These are phyloP conservation scores for Onychomys torridus DNA, from an alignment of 2,797 vertebrate genomes.

Conservation along the genomic window DNA sequence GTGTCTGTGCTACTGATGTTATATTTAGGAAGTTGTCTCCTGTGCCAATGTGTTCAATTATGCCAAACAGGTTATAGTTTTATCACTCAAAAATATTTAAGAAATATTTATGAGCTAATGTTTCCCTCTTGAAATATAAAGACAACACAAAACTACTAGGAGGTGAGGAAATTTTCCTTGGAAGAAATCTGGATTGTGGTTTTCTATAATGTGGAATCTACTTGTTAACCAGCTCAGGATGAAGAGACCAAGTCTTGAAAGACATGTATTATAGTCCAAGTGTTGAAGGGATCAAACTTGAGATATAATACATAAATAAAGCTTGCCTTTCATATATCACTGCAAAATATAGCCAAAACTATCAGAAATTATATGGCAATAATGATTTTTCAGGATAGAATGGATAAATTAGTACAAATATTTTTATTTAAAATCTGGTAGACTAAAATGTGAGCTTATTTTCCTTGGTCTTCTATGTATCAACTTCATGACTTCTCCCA, in stretches of 20 bases:
- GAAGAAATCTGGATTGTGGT: background rate
- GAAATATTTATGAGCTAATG: background rate
- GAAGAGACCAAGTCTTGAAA: background rate
- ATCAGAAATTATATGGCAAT: background rate
- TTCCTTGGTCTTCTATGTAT: slow-evolving; percentile 6
- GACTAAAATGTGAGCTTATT: slow-evolving; percentile 20
- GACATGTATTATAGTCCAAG: background rate
- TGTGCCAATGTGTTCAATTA: background rate
- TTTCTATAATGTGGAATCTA: background rate
- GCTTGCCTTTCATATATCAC: background rate
- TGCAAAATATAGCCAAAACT: background rate
- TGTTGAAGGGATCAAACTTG: slow-evolving; percentile 5
- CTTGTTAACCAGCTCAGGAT: background rate
- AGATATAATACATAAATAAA: background rate
- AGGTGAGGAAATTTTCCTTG: background rate
- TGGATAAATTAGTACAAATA: background rate
- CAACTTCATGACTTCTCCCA: slow-evolving; percentile 32
- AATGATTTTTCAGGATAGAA: background rate
- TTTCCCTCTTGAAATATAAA: slow-evolving; percentile 24
- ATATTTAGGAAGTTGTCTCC: no score
- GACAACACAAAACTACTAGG: background rate
- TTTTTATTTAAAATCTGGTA: background rate
- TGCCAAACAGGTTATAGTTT: background rate
- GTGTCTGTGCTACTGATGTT: no score
- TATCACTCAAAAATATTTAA: slow-evolving; percentile 29